Evolutionary conservation across 2,797 vertebrate genomes (phyloP).

Genomic region (Urocyon cinereoargenteus): DNA sequence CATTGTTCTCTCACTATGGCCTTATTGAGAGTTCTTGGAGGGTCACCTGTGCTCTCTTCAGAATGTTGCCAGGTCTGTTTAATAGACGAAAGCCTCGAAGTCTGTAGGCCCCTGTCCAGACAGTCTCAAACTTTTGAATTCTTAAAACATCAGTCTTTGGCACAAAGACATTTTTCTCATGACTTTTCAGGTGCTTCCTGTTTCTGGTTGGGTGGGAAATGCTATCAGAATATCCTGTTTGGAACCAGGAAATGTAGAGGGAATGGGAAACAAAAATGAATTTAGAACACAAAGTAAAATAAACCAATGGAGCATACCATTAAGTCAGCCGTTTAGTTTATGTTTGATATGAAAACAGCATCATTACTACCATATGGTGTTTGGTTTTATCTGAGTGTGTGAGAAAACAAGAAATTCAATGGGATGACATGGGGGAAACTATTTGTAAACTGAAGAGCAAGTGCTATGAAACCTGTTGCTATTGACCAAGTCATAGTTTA

Average conservation of each 20-base stretch:
- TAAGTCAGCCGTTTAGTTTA: not conserved
- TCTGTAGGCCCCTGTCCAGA: not conserved
- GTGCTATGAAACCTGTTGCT: not conserved
- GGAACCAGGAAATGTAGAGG: slow-evolving; percentile 61
- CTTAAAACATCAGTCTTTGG: slow-evolving; percentile 20
- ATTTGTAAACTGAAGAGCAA: not conserved
- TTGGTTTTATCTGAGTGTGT: not conserved
- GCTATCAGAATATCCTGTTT: slow-evolving; percentile 55
- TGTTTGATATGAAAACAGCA: not conserved
- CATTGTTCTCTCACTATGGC: not conserved
- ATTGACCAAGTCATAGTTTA: not conserved
- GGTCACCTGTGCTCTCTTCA: not conserved
- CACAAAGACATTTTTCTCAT: slow-evolving; percentile 28
- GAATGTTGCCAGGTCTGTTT: not conserved
- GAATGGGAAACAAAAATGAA: slow-evolving; percentile 57
- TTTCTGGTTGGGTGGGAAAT: slow-evolving; percentile 65
- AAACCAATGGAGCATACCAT: not conserved
- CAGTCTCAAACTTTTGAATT: not conserved
- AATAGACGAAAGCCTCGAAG: not conserved
- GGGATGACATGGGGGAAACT: not conserved
- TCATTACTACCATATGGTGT: not conserved
- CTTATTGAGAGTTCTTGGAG: rapidly evolving
- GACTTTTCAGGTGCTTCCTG: slow-evolving; percentile 79
- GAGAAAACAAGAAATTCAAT: not conserved
- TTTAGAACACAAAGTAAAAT: not conserved